Evolutionary conservation across 1,140 invertebrate genomes (phyloP), one percentile per base, ranked within the genome.

Genomic region (Cyrtorhinus lividipennis): DNA sequence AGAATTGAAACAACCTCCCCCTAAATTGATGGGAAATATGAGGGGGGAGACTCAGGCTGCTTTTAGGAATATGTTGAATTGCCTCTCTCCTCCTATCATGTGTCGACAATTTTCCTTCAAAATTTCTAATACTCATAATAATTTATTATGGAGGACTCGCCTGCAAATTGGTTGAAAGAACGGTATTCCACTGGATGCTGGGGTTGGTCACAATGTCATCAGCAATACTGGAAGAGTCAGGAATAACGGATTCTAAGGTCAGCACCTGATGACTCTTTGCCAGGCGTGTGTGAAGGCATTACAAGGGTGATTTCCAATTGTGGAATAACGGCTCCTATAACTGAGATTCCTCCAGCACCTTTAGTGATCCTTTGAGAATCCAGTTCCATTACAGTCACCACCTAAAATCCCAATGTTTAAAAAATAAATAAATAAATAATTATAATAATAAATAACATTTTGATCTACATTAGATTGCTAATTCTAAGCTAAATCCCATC

Each of bases 291-390:
- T 26, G 85, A 84, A 61, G 90, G 87, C 81, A 93, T 87, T 53
- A 94, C 84, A 65, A 93, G 80, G 0, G 89, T 92, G 44, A 94
- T 76, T 75, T 94, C 90, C 5, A 93, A 77, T 73, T 92, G 87
- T 15, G 88, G 87, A 62, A 92, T 79, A 53, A 91, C 75, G 27
- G 87, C 79, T 8, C 87, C 88, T 23, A 90, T 73, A 24, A 85
- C 81, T 61, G 90, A 72, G 66, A 84, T 82, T 68, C 67, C 75
- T 59, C 66, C 67, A 67, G 66, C 71, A 65, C 62, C 45, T 30
- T 63, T 53, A 5, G 64, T 57, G 10, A 70, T 66, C 24, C 65
- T 66, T 64, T 85, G 82, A 0, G 87, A 83, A 71, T 95, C 91
- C 53, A 88, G 75, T 18, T 83, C 81, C 25, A 95, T 72, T 73